Base-by-base conservation (phyloP, 2,888 invertebrate species). In the Tyria jacobaeae region DNA sequence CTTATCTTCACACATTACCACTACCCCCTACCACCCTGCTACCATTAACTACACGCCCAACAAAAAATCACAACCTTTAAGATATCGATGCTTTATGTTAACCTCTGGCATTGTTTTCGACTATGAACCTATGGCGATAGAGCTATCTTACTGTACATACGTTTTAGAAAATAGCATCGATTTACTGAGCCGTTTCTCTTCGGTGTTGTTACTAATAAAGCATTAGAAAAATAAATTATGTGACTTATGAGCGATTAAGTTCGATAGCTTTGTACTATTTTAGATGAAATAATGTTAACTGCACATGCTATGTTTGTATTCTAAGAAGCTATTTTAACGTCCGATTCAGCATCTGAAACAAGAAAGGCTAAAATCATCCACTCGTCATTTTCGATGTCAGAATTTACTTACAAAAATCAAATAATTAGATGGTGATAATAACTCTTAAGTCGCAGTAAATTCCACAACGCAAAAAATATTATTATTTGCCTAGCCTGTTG, bases 331-430 rank as follows among this genome's bases (percentile, higher is more conserved):
- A 77, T 80, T 79, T 83, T 71, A 93, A 94, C 92, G 93, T 94
- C 91, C 93, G 93, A 82, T 88, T 87, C 79, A 90, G 88, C 93
- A 94, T 93, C 93, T 94, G 92, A 62, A 93, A 93, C 89, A 90
- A 91, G 71, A 24, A 62, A 71, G 64, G 71, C 55, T 25, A 21
- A 27, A 44, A 52, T 17, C 5, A 15, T 31, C 27, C 27, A 48
- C n/a, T n/a, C n/a, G n/a, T 48, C 6, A 25, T 15, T n/a, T n/a
- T 53, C 4, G 15, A 7, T 5, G 15, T 25, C 15, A 25, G 48
- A 14, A n/a, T n/a, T n/a, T n/a, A n/a, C n/a, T n/a, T n/a, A n/a
- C n/a, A n/a, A n/a, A n/a, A n/a, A n/a, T n/a, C n/a, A n/a, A n/a
- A n/a, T n/a, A n/a, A n/a, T n/a, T n/a, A n/a, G n/a, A n/a, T n/a